Conservation (phyloP, 1,140 invertebrate genomes). For the Ectropis grisescens region DNA sequence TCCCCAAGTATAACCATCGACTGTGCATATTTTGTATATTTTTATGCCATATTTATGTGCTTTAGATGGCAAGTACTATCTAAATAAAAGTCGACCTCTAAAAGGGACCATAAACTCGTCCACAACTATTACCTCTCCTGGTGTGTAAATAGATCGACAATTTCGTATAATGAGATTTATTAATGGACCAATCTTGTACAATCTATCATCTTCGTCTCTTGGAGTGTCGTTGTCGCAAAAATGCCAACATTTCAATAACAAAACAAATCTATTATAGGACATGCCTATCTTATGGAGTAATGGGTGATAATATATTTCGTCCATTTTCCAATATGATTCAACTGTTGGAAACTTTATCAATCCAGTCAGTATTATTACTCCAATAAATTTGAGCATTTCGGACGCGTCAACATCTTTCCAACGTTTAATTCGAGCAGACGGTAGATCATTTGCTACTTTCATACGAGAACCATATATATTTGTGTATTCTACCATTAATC, state of each 20-base stretch:
- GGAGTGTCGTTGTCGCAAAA: conserved; percentile 5
- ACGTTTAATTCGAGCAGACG: conserved; percentile 1
- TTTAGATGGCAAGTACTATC: conserved; percentile 24
- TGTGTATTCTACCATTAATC: no score
- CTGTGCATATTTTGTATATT: conserved; percentile 39
- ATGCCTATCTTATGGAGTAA: no score
- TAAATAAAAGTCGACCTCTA: conserved; percentile 36
- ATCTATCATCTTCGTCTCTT: conserved; percentile 6
- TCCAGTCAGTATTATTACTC: conserved; percentile 3
- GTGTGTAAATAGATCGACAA: conserved; percentile 12
- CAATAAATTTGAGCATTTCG: conserved; percentile 7
- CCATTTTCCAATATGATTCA: background rate
- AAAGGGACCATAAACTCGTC: conserved; percentile 35
- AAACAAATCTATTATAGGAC: conserved; percentile 3
- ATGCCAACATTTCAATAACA: conserved; percentile 10
- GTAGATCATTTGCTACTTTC: no score
- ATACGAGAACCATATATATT: no score
- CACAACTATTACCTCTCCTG: conserved; percentile 32
- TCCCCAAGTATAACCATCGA: conserved; percentile 21
- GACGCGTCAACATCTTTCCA: conserved; percentile 5
- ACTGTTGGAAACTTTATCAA: conserved; percentile 2
- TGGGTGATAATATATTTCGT: no score
- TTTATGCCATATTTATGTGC: conserved; percentile 41
- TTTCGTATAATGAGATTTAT: conserved; percentile 5
- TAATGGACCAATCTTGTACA: conserved; percentile 10